Base-by-base conservation (phyloP, 2,113 vertebrate genomes). In the Rhizomys pruinosus region DNA sequence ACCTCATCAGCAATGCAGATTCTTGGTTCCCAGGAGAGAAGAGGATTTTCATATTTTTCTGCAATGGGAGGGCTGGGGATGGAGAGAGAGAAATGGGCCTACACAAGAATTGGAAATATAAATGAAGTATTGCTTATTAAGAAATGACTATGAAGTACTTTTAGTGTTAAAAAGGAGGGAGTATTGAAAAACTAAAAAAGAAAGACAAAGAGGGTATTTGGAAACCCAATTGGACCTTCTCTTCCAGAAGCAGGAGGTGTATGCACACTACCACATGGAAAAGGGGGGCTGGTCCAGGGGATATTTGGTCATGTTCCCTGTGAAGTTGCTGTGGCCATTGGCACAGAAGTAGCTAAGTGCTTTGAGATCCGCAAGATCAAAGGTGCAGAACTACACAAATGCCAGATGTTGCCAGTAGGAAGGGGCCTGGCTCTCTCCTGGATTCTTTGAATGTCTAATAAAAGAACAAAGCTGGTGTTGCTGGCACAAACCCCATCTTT, bases 1-100 rank as follows among this genome's bases (percentile, higher is more conserved):
- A 98, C 97, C 97, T 97, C 98, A 98, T 98, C 98, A 98, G 98
- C 98, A 98, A 99, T 98, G 98, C 98, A 99, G 98, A 99, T 98
- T 94, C 98, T 98, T 84, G 90, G 88, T 66, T 98, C 96, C 94
- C 96, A 97, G 95, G 96, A 97, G 97, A 98, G 96, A 97, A 87
- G 89, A 97, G 97, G 97, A 98, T 98, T 97, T 98, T 96, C 98
- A 97, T 98, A 97, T 99, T 97, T 98, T 98, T 98, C 98, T 98
- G 98, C 98, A 98, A 98, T 97, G 96, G 96, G 96, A 96, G 94
- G 91, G 93, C 98, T 78, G 87, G 74, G 81, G 72, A 78, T 5
- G 2, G 19, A 76, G 63, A 61, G 77, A 34, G 72, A 94, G 52
- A 84, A 90, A 93, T 47, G 55, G 39, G 71, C 23, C 61, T 80